A percentile compares a stretch with the other conserved stretches of the same genome.
These are phyloP conservation scores for Mycteria americana DNA, from an alignment of 2,797 vertebrate species.

Conservation along the genomic window DNA sequence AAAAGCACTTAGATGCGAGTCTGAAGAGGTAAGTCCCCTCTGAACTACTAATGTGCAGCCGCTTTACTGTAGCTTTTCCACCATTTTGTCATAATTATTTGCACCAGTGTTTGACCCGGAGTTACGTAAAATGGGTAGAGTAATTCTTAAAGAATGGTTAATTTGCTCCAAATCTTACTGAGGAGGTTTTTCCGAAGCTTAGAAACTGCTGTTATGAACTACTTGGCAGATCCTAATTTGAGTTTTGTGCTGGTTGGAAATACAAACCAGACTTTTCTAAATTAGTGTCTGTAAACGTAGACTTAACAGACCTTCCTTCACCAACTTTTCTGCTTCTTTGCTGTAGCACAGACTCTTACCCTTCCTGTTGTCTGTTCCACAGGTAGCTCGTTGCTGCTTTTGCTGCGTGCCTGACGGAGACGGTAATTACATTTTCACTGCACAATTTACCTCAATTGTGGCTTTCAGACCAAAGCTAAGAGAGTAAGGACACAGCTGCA, in stretches of 20 bases:
- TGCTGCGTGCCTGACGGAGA: slow-evolving; percentile 83
- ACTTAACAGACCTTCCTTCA: background rate
- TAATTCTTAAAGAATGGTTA: background rate
- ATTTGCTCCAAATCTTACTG: background rate
- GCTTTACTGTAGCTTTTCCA: background rate
- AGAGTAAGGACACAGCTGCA: background rate
- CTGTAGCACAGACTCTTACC: background rate
- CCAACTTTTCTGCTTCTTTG: background rate
- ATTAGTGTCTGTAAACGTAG: background rate
- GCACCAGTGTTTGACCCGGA: background rate
- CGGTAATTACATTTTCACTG: slow-evolving; percentile 74
- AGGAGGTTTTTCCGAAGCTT: background rate
- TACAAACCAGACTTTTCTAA: background rate
- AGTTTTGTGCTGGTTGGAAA: background rate
- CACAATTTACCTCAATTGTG: background rate
- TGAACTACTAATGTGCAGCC: background rate
- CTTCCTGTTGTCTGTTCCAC: slow-evolving; percentile 49
- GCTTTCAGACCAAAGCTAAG: background rate
- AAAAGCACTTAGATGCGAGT: background rate
- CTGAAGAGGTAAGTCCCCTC: background rate
- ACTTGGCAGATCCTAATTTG: background rate
- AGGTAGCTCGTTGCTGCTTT: slow-evolving; percentile 97
- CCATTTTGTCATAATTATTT: background rate
- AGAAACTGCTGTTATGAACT: background rate
- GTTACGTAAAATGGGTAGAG: background rate